Evolutionary conservation across 2,888 invertebrate genomes (phyloP).

Genomic region (Scelioninae gen. 2): DNA sequence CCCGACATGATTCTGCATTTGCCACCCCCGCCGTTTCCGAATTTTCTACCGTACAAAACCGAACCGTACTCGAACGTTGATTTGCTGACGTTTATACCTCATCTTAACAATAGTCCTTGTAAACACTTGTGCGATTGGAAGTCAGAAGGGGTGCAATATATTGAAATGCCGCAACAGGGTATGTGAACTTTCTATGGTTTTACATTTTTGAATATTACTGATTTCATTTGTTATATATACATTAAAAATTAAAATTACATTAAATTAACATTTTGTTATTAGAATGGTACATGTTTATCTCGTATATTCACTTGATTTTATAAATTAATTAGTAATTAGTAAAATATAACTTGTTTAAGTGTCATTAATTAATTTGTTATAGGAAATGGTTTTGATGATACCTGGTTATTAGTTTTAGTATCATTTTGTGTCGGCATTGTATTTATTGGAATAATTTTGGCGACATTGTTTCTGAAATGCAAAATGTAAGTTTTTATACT

Average conservation of each 20-base stretch:
- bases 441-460: constrained; percentile 85
- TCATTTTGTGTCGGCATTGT: constrained; percentile 88
- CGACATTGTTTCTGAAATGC: constrained; percentile 87
- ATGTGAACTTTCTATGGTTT: too few relatives aligned
- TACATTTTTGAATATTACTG: too few relatives aligned
- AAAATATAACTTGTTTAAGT: too few relatives aligned
- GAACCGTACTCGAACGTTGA: constrained; percentile 69
- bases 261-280: too few relatives aligned
- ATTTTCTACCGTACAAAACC: constrained; percentile 80
- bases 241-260: too few relatives aligned
- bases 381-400: constrained; percentile 82
- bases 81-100: constrained; percentile 66
- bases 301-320: too few relatives aligned
- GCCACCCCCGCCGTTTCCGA: constrained; percentile 90
- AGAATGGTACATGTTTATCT: too few relatives aligned
- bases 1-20: constrained; percentile 89
- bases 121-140: constrained; percentile 74
- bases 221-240: too few relatives aligned
- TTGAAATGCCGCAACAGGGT: constrained; percentile 82
- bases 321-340: too few relatives aligned
- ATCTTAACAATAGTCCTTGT: constrained; percentile 72
- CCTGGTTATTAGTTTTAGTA: constrained; percentile 88
- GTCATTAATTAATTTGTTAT: too few relatives aligned
- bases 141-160: constrained; percentile 82
- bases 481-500: constrained; percentile 83